These are phyloP conservation scores for Drosophila seclusa DNA, from an alignment of 2,888 invertebrate species.

Conservation along the genomic window DNA sequence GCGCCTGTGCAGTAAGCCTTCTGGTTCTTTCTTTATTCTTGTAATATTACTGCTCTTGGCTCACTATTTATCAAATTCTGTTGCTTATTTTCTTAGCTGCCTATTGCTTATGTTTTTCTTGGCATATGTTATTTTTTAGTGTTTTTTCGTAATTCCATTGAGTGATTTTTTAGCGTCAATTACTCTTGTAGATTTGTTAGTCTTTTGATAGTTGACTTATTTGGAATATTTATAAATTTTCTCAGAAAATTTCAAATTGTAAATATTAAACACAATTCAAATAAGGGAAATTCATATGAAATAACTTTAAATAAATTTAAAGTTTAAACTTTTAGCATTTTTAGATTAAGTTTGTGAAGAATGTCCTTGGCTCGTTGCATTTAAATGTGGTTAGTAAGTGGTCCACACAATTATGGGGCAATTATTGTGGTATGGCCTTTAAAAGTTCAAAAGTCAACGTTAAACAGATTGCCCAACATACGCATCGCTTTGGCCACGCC, in stretches of 20 bases:
- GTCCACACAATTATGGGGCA: conserved; percentile 13
- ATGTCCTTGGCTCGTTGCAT: conserved; percentile 2
- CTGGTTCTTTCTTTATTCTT: conserved; percentile 17
- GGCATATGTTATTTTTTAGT: not conserved
- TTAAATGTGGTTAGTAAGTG: conserved; percentile 6
- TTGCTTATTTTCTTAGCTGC: conserved; percentile 15
- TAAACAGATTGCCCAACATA: conserved; percentile 70
- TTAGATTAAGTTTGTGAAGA: not conserved
- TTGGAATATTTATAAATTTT: not conserved
- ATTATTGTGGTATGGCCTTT: conserved; percentile 37
- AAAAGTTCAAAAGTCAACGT: conserved; percentile 61
- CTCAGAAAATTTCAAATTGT: not conserved
- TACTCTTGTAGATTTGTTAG: not conserved
- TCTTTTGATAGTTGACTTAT: not conserved
- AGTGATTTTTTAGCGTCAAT: conserved; percentile 12
- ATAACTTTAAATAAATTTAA: not conserved
- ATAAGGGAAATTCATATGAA: not conserved
- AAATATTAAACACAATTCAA: not conserved
- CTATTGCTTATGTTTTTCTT: conserved; percentile 7
- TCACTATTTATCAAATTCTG: conserved; percentile 3
- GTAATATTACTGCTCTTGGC: not conserved
- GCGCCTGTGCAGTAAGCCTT: not conserved
- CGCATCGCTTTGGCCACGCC: conserved; percentile 73
- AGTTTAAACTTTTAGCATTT: not conserved
- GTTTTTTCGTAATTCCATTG: conserved; percentile 3